A percentile compares a stretch with the other conserved stretches of the same genome.
Conservation (phyloP, 30 jellyfish, hydroid and myxozoan genomes). For the Rhopilema esculentum region DNA sequence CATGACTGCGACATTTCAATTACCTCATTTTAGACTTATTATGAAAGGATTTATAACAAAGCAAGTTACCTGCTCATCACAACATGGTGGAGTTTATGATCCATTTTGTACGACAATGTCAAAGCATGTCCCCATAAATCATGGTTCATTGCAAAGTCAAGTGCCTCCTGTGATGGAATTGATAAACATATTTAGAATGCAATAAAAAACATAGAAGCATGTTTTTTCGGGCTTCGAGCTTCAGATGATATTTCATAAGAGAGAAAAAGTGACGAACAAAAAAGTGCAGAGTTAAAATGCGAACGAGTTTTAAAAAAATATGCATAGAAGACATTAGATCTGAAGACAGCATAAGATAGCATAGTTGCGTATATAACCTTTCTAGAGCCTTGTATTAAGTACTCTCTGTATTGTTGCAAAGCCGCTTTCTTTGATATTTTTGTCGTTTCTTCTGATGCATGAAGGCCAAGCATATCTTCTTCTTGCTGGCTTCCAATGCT, state of each 20-base stretch:
- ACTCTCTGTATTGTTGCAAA: constrained; percentile 61
- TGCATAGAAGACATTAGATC: too few relatives aligned
- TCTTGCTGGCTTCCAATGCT: background rate
- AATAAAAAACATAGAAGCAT: too few relatives aligned
- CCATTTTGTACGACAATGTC: constrained; percentile 55
- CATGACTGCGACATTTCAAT: too few relatives aligned
- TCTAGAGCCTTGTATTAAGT: constrained; percentile 65
- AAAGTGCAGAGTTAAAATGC: too few relatives aligned
- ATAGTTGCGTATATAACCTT: constrained; percentile 14
- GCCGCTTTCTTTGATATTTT: constrained; percentile 3
- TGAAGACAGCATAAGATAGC: too few relatives aligned
- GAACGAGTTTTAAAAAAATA: too few relatives aligned
- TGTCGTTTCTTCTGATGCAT: background rate
- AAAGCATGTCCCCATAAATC: constrained; percentile 88
- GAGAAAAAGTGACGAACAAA: too few relatives aligned
- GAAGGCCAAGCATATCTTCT: constrained; percentile 11
- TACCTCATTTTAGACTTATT: too few relatives aligned
- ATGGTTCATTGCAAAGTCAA: constrained; percentile 65
- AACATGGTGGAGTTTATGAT: constrained; percentile 73
- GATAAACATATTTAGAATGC: too few relatives aligned
- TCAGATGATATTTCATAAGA: too few relatives aligned
- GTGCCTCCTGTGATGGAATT: constrained; percentile 80
- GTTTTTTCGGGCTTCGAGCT: too few relatives aligned
- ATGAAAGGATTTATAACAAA: background rate
- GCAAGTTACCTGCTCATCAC: constrained; percentile 53